These are phyloP conservation scores for Embidobia sp. DNA, from an alignment of 2,888 invertebrate species.

Conservation along the genomic window DNA sequence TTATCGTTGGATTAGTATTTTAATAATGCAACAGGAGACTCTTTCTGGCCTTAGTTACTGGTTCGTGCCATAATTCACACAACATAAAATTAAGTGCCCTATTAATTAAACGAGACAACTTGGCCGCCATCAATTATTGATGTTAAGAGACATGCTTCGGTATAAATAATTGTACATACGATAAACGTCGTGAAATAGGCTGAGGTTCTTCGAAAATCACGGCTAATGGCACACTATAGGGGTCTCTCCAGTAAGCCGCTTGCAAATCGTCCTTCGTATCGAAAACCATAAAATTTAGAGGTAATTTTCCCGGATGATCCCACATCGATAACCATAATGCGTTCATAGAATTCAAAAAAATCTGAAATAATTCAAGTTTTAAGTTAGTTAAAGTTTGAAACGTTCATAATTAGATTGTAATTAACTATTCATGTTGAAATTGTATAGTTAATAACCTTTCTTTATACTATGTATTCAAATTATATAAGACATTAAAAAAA, in stretches of 20 bases:
- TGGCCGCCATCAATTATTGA: neutral
- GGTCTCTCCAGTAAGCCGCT: constrained; percentile 86
- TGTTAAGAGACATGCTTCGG: neutral
- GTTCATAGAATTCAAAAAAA: constrained; percentile 86
- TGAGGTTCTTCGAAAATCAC: constrained; percentile 85
- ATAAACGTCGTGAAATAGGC: constrained; percentile 80
- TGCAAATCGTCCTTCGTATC: constrained; percentile 86
- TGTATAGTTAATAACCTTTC: no score
- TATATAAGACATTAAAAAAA: no score
- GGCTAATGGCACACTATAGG: constrained; percentile 86
- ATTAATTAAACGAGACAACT: neutral
- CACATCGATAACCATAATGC: constrained; percentile 83
- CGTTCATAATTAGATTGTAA: no score
- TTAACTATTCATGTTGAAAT: no score
- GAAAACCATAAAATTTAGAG: constrained; percentile 86
- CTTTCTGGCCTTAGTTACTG: neutral
- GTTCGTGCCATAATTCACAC: neutral
- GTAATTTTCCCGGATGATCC: constrained; percentile 82
- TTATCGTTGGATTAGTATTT: constrained; percentile 1
- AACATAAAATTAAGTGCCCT: neutral
- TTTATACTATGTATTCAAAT: no score
- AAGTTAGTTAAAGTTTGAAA: no score
- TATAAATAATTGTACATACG: constrained; percentile 79
- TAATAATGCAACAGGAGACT: constrained; percentile 22
- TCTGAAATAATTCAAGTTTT: constrained; percentile 77